These are phyloP conservation scores for Hanleya hanleyi DNA, from an alignment of 2,888 invertebrate species.

Conservation along the genomic window DNA sequence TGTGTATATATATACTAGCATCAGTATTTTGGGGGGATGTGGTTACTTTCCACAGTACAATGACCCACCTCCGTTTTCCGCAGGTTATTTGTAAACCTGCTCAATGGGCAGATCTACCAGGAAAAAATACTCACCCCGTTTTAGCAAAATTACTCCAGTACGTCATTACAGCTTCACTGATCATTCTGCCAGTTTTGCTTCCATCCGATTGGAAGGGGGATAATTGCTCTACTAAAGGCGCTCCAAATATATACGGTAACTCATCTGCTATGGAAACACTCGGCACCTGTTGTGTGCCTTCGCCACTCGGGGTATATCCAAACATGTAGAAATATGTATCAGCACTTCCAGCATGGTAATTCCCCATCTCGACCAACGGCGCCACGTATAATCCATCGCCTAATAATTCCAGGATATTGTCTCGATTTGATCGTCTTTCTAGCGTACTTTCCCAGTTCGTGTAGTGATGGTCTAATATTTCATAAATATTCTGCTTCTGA, in stretches of 20 bases:
- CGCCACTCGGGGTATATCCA: slow-evolving; percentile 88
- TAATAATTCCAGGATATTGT: slow-evolving; percentile 89
- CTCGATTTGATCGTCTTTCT: slow-evolving; percentile 87
- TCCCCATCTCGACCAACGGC: slow-evolving; percentile 89
- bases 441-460: slow-evolving; percentile 86
- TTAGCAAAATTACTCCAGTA: slow-evolving; percentile 72
- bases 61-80: too few relatives aligned
- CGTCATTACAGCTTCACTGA: slow-evolving; percentile 68
- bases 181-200: slow-evolving; percentile 57
- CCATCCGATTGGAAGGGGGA: slow-evolving; percentile 64
- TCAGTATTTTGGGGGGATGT: too few relatives aligned
- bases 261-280: slow-evolving; percentile 54
- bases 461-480: slow-evolving; percentile 96
- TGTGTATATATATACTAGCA: too few relatives aligned
- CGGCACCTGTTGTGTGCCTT: slow-evolving; percentile 81
- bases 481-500: slow-evolving; percentile 93
- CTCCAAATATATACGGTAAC: slow-evolving; percentile 69
- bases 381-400: slow-evolving; percentile 90
- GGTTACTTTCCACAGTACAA: too few relatives aligned
- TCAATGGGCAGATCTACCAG: too few relatives aligned
- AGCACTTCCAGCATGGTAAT: slow-evolving; percentile 86
- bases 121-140: slow-evolving; percentile 66
- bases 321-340: slow-evolving; percentile 72
- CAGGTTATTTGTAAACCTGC: too few relatives aligned
- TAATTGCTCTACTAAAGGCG: slow-evolving; percentile 66